Evolutionary conservation across 2,888 invertebrate genomes (phyloP).

Genomic region (Zygothrica quintamaculata): DNA sequence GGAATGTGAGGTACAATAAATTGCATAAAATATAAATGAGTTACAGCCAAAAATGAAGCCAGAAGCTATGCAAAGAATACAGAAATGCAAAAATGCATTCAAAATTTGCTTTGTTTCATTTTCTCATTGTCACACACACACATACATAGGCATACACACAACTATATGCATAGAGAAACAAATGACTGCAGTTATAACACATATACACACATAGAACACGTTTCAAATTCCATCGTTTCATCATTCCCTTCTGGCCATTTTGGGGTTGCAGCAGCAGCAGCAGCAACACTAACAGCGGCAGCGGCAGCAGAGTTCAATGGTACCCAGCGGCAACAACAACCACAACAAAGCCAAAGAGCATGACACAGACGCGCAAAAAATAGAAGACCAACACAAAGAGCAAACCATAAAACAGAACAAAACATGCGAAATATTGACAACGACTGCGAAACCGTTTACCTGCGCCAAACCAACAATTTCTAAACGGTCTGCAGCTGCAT

Average conservation of each 20-base stretch:
- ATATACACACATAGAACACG: too few relatives aligned
- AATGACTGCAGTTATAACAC: slow-evolving; percentile 13
- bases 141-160: not conserved
- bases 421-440: slow-evolving; percentile 56
- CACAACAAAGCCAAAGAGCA: slow-evolving; percentile 65
- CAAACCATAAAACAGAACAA: slow-evolving; percentile 61
- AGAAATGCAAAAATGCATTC: slow-evolving; percentile 47
- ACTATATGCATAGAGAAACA: slow-evolving; percentile 6
- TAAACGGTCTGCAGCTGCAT: slow-evolving; percentile 63
- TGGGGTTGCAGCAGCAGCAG: slow-evolving; percentile 60
- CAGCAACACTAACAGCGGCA: slow-evolving; percentile 51
- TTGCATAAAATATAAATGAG: slow-evolving; percentile 1
- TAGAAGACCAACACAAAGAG: slow-evolving; percentile 59
- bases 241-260: slow-evolving; percentile 53
- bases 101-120: slow-evolving; percentile 36
- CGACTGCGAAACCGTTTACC: slow-evolving; percentile 50
- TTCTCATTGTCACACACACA: slow-evolving; percentile 21
- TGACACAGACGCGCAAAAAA: slow-evolving; percentile 56
- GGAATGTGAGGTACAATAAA: not conserved
- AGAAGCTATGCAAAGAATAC: slow-evolving; percentile 20
- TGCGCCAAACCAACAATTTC: slow-evolving; percentile 48
- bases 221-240: slow-evolving; percentile 57
- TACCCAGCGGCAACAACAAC: slow-evolving; percentile 63
- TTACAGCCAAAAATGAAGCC: slow-evolving; percentile 2
- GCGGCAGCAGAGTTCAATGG: slow-evolving; percentile 72